Evolutionary conservation across 2,797 vertebrate genomes (phyloP), one percentile per base, ranked within the genome.

Genomic region (Poecile montanus): DNA sequence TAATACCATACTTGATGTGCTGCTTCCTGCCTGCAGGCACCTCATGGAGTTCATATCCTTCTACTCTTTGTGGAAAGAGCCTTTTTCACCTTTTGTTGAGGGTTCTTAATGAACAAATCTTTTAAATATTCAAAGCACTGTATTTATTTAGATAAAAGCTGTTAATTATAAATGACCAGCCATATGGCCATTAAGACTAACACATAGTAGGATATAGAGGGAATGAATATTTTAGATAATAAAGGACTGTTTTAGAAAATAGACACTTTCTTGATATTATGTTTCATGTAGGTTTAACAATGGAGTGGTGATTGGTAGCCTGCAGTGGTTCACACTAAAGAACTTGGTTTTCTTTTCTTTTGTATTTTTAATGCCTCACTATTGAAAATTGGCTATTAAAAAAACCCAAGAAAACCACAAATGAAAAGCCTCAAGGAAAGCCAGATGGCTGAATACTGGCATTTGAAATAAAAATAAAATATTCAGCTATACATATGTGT

Each of bases 101-200:
- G 20, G 11, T n/a, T 83, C 61, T 88, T 92, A 85, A 87, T 94
- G 60, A 93, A 36, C 19, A 54, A 75, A 51, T 45, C 19, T 91
- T 84, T 94, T 95, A 94, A 95, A 93, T 93, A 92, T 94, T 96
- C 89, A 93, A 85, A 88, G 60, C 63, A 53, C 57, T 95, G 78
- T 92, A 85, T 95, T 96, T 95, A 94, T 96, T 96, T 89, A 89
- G 85, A 85, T 93, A 89, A 95, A 94, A 97, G 65, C 78, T 94
- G 92, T 97, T 97, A 97, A 98, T 98, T 97, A 98, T 98, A 97
- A 96, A 97, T 97, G 85, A 93, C 88, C 13, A 76, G 75, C 82
- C 96, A 96, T 97, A 97, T 97, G 95, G 91, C 94, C 83, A 80
- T 71, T 93, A 92, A 61, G 80, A 74, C 89, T 89, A 80, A 67